phyloP scores from a whole-genome alignment of 2,113 vertebrate species.

The Hiodon alosoides region DNA sequence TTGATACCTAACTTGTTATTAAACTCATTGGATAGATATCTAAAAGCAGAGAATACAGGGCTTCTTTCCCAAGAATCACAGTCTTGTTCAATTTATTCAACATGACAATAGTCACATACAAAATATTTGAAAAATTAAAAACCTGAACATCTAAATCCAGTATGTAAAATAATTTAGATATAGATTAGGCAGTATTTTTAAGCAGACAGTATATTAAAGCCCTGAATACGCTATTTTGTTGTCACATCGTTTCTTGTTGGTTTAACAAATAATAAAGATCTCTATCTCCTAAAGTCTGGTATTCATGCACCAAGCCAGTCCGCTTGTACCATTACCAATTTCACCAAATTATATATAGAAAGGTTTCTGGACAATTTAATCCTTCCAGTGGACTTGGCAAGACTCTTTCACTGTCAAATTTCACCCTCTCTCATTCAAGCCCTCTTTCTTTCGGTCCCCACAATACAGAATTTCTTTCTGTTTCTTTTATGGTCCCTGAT shows the following conservation, averaged over 20 bases:
- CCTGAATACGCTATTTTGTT: constrained; percentile 8
- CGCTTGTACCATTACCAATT: constrained; percentile 65
- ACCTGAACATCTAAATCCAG: no score
- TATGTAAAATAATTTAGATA: no score
- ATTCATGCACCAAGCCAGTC: constrained; percentile 50
- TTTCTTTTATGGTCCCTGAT: constrained; percentile 54
- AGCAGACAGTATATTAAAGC: background rate
- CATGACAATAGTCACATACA: no score
- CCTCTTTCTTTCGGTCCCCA: constrained; percentile 50
- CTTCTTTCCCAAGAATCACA: no score
- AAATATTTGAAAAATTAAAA: no score
- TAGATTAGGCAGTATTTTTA: background rate
- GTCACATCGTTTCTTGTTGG: constrained; percentile 22
- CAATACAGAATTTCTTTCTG: constrained; percentile 53
- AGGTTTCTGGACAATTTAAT: constrained; percentile 79
- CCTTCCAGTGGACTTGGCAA: constrained; percentile 68
- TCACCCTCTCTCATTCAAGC: constrained; percentile 54
- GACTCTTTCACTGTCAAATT: constrained; percentile 44
- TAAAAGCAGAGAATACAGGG: no score
- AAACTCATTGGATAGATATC: no score
- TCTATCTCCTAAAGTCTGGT: constrained; percentile 42
- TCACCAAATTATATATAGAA: constrained; percentile 66
- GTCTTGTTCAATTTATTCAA: no score
- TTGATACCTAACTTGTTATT: no score
- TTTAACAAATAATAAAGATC: constrained; percentile 55